phyloP scores from a whole-genome alignment of 2,888 invertebrate species.

The Nymphalis urticae region DNA sequence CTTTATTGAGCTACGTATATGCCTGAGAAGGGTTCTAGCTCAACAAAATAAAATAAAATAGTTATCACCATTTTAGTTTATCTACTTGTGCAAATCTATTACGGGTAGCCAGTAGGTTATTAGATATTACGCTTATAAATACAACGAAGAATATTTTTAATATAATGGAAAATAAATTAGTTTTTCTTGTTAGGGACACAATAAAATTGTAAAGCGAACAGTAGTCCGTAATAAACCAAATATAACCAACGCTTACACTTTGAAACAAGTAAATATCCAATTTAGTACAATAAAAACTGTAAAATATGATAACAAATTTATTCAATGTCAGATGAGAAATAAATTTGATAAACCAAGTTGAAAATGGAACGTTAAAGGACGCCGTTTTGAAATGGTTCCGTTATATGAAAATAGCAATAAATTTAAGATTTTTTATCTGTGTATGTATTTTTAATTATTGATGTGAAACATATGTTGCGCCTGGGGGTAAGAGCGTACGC shows the following conservation, averaged over 20 bases:
- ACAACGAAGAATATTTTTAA: too few relatives aligned
- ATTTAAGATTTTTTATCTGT: not conserved
- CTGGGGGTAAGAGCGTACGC: too few relatives aligned
- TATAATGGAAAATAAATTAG: not conserved
- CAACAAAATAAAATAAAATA: too few relatives aligned
- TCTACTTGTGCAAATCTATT: too few relatives aligned
- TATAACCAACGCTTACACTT: conserved; percentile 19
- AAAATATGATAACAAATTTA: conserved; percentile 39
- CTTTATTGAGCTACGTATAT: too few relatives aligned
- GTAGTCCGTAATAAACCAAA: conserved; percentile 1
- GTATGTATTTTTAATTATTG: too few relatives aligned
- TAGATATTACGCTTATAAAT: too few relatives aligned
- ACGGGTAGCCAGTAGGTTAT: too few relatives aligned
- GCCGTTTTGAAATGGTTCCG: not conserved
- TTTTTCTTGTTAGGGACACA: not conserved
- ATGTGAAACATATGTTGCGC: too few relatives aligned
- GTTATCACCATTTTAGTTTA: too few relatives aligned
- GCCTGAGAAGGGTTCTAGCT: too few relatives aligned
- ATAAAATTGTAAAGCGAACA: not conserved
- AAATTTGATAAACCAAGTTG: conserved; percentile 32
- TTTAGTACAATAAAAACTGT: conserved; percentile 19
- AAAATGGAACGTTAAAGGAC: conserved; percentile 2
- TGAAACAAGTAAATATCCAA: conserved; percentile 18
- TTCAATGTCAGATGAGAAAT: conserved; percentile 40
- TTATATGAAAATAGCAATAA: not conserved